These are phyloP conservation scores for Caenorhabditis macrosperma DNA, from an alignment of 2,888 invertebrate species.

Conservation along the genomic window DNA sequence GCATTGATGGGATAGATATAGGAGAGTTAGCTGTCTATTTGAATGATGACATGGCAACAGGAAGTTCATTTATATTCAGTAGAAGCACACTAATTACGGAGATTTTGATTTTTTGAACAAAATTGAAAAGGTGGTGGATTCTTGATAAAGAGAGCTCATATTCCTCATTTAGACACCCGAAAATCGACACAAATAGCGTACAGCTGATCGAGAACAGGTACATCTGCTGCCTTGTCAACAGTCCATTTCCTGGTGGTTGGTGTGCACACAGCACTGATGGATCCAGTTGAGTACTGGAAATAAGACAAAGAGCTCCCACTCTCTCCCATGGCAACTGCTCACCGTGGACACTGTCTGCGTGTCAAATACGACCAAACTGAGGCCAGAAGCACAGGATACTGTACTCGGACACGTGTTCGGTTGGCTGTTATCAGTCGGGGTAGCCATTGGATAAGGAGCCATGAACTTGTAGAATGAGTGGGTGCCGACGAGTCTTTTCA, in stretches of 20 bases:
- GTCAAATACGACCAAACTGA: slow-evolving; percentile 4
- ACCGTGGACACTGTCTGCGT: neutral
- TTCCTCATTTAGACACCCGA: too few species aligned
- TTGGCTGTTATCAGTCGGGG: slow-evolving; percentile 2
- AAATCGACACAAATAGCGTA: slow-evolving; percentile 21
- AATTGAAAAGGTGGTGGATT: too few species aligned
- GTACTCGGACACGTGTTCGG: neutral
- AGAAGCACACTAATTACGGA: too few species aligned
- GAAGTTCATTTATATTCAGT: too few species aligned
- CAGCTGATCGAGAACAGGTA: neutral
- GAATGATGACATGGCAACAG: too few species aligned
- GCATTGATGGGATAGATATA: too few species aligned
- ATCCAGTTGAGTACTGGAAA: slow-evolving; percentile 15
- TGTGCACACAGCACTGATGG: neutral
- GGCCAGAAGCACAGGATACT: neutral
- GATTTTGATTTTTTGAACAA: too few species aligned
- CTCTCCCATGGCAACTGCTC: neutral
- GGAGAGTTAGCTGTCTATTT: too few species aligned
- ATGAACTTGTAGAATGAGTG: slow-evolving; percentile 2
- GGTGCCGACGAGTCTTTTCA: slow-evolving; percentile 3
- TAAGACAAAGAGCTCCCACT: neutral
- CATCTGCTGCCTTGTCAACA: neutral
- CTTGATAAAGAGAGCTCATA: too few species aligned
- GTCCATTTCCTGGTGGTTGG: slow-evolving; percentile 3
- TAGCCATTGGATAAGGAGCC: neutral